Evolutionary conservation across 2,113 vertebrate species (phyloP).

Genomic region (Dryoscopus gambensis): DNA sequence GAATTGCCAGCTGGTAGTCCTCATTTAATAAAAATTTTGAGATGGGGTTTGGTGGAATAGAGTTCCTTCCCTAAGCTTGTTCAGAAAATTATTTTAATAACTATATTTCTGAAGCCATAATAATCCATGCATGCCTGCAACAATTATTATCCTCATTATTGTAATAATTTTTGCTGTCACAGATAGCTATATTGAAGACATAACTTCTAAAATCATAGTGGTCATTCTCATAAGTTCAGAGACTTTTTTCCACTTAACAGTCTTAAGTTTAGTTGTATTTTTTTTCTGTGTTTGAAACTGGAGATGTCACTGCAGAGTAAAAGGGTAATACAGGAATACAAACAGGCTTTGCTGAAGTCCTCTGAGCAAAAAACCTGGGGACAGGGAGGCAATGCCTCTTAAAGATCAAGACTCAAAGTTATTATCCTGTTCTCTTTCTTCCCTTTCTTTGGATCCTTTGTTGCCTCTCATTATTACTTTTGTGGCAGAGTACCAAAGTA

Average conservation of each 20-base stretch:
- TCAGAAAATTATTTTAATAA: slow-evolving; percentile 6
- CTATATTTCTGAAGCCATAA: not conserved
- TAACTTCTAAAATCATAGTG: not conserved
- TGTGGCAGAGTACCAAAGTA: not conserved
- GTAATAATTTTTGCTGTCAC: not conserved
- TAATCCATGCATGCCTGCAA: not conserved
- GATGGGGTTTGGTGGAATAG: not conserved
- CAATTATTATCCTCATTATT: not conserved
- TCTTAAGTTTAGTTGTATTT: not conserved
- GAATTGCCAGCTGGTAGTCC: not conserved
- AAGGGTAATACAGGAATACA: not conserved
- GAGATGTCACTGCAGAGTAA: not conserved
- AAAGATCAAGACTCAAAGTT: not conserved
- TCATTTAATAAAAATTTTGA: not conserved
- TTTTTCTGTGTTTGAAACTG: not conserved
- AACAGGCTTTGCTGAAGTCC: not conserved
- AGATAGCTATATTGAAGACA: not conserved
- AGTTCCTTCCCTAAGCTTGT: not conserved
- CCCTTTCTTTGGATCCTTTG: not conserved
- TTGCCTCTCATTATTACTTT: accelerated
- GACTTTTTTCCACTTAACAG: not conserved
- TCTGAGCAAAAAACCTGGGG: not conserved
- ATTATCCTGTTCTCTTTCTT: not conserved
- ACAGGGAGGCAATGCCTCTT: not conserved
- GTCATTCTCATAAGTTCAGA: not conserved